Evolutionary conservation across 1,140 invertebrate species (phyloP), one percentile per base, ranked within the genome.

Genomic region (Drosophila ananassae): DNA sequence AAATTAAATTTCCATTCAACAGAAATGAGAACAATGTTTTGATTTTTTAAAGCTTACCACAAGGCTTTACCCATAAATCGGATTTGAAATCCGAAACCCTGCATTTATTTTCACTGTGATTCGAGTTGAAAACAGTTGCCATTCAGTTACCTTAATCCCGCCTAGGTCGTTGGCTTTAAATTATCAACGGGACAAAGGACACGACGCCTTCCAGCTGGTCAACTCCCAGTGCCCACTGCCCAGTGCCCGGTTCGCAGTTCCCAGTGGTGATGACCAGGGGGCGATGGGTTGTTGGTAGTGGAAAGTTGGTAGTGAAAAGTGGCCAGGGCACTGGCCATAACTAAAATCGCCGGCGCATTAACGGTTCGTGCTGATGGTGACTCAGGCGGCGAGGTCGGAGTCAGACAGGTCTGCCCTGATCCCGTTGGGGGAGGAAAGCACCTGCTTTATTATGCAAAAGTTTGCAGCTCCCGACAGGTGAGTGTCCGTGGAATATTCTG

Each of bases 361-460:
- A 71, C 67, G 52, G 67, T 39, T 67, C 44, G 66, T 64, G 56
- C 44, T 6, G 41, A n/a, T 34, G 58, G 63, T 67, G 60, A 67
- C 63, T 67, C 64, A 69, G 67, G 54, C 1, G 41, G n/a, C 24
- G 28, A 21, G 68, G 64, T 72, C 44, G 21, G 41, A 44, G 41
- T 2, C 67, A 72, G 68, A 72, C 68, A 51, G 66, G 68, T 72
- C 68, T 72, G 64, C n/a, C 22, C 64, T 34, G 51, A 48, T 66
- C 51, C 66, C 44, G 21, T 34, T 50, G 62, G 44, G 66, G 57
- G 51, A 30, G 56, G 44, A 58, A 64, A 60, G 68, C 79, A 74
- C 76, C 78, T 78, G 79, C 68, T 83, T 82, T 78, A 78, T 66
- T 83, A 83, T 83, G 79, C 79, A 78, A 83, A 73, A 81, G 79